Evolutionary conservation across 1,140 invertebrate genomes (phyloP).

Genomic region (Paraescarpia echinospica): DNA sequence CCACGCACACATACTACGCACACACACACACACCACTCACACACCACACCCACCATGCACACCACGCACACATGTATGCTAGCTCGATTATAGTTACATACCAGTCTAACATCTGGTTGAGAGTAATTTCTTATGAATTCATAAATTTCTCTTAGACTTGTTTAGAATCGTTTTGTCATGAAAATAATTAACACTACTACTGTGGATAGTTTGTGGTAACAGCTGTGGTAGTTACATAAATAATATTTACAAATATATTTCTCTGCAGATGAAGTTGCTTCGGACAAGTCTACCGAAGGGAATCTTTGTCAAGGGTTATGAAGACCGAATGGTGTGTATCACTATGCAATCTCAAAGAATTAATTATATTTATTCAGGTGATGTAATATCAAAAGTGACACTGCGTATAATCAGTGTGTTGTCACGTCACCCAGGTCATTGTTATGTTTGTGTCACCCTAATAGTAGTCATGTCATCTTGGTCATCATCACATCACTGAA

Average conservation of each 20-base stretch:
- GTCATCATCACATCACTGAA: too few species aligned
- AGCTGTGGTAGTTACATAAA: too few species aligned
- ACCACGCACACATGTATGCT: too few species aligned
- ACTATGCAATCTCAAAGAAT: neutral
- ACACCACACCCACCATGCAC: too few species aligned
- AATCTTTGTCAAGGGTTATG: constrained; percentile 83
- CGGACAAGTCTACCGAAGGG: constrained; percentile 80
- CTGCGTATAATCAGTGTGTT: too few species aligned
- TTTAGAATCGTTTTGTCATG: neutral
- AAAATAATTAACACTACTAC: neutral
- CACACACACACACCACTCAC: too few species aligned
- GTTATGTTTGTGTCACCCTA: neutral
- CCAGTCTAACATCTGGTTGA: neutral
- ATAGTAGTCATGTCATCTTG: too few species aligned
- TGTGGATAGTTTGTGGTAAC: too few species aligned
- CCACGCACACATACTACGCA: too few species aligned
- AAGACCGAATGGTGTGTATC: constrained; percentile 75
- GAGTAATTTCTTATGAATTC: neutral
- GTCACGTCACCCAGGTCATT: too few species aligned
- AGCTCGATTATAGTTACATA: neutral
- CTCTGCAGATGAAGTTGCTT: constrained; percentile 70
- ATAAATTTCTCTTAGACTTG: neutral
- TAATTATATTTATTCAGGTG: neutral
- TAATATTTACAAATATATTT: neutral
- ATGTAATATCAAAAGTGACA: neutral